Percentiles rank a stretch among this genome's conserved stretches.
These are phyloP conservation scores for Stenodera caucasica DNA, from an alignment of 2,888 invertebrate genomes.

Conservation along the genomic window DNA sequence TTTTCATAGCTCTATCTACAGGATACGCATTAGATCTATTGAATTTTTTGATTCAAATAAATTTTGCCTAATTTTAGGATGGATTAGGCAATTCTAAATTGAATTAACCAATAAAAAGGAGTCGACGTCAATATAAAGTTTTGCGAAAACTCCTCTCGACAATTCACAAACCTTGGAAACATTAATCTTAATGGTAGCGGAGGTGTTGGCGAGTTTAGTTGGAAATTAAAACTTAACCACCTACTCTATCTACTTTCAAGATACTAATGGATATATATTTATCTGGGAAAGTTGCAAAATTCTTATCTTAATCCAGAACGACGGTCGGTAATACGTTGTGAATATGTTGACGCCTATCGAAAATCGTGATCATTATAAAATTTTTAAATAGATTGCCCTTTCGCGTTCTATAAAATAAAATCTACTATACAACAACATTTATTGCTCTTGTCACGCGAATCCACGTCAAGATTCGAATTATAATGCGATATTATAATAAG, in stretches of 20 bases:
- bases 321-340: not conserved
- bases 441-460: constrained; percentile 22
- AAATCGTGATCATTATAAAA: not conserved
- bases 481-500: constrained; percentile 19
- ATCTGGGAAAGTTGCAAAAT: not conserved
- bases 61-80: no score
- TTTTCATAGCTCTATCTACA: constrained; percentile 21
- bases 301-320: not conserved
- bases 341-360: not conserved
- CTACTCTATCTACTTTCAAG: not conserved
- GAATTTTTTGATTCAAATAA: no score
- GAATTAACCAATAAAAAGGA: no score
- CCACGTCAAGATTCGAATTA: constrained; percentile 12
- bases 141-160: constrained; percentile 8
- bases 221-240: constrained; percentile 11
- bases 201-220: constrained; percentile 7
- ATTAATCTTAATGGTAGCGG: constrained; percentile 13
- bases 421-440: constrained; percentile 14
- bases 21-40: constrained; percentile 26
- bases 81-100: no score
- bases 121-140: constrained; percentile 11
- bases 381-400: constrained; percentile 18
- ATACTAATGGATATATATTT: constrained; percentile 3
- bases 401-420: constrained; percentile 20
- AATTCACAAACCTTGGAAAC: constrained; percentile 1